Evolutionary conservation across 2,797 vertebrate species (phyloP).

Genomic region (Podarcis lilfordi): DNA sequence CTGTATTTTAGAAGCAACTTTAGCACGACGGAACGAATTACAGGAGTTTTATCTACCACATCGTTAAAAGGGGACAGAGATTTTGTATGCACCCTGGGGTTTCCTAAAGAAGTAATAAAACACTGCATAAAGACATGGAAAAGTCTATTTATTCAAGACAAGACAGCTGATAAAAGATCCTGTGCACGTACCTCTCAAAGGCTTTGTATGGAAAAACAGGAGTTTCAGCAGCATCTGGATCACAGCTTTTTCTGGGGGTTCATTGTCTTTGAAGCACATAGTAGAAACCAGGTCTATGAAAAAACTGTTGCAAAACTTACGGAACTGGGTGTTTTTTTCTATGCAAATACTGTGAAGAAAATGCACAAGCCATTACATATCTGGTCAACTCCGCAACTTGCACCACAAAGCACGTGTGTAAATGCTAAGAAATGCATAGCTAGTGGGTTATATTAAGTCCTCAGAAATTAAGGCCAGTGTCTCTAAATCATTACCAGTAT

Average conservation of each 20-base stretch:
- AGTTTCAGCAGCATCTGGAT: conserved; percentile 84
- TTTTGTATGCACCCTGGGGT: conserved; percentile 80
- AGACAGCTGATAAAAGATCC: background rate
- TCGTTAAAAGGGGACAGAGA: conserved; percentile 92
- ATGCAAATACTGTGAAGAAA: conserved; percentile 77
- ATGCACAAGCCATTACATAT: background rate
- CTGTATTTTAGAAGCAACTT: conserved; percentile 96
- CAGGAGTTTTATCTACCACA: conserved; percentile 89
- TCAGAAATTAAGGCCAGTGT: background rate
- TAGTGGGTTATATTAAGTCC: background rate
- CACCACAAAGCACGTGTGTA: rapidly evolving
- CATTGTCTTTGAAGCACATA: conserved; percentile 93
- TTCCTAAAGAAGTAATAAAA: conserved; percentile 27
- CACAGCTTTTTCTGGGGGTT: conserved; percentile 83
- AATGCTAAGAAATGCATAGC: background rate
- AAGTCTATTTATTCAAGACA: rapidly evolving
- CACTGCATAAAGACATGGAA: rapidly evolving
- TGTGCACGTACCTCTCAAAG: conserved; percentile 62
- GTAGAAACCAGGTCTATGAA: conserved; percentile 92
- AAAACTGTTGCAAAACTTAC: conserved; percentile 89
- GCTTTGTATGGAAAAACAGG: conserved; percentile 80
- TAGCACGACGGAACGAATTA: conserved; percentile 91
- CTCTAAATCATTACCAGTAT: background rate
- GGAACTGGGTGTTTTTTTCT: conserved; percentile 80
- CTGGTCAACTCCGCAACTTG: background rate